Percentiles rank a stretch among this genome's conserved stretches.
Conservation (phyloP, 2,888 invertebrate genomes). For the Sussaba pulchella region DNA sequence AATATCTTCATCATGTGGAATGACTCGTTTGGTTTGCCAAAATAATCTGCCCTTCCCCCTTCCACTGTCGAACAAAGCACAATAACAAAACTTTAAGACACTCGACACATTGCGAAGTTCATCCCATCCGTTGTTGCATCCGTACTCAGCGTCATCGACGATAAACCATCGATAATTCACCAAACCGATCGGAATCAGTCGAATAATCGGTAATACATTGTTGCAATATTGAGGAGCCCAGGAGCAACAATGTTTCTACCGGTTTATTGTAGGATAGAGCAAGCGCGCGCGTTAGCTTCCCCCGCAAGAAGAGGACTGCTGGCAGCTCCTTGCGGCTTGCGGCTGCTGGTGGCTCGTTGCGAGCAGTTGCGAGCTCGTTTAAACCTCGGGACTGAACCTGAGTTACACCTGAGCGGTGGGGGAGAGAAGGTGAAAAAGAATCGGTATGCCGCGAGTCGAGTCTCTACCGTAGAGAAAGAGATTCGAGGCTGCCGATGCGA, state of each 20-base stretch:
- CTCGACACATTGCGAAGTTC: constrained; percentile 29
- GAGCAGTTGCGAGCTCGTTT: constrained; percentile 29
- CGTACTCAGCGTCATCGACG: constrained; percentile 32
- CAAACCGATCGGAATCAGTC: not conserved
- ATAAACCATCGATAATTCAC: not conserved
- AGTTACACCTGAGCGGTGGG: constrained; percentile 55
- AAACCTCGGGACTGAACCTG: constrained; percentile 55
- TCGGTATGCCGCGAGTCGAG: constrained; percentile 63
- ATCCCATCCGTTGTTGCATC: constrained; percentile 12
- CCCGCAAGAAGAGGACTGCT: constrained; percentile 64
- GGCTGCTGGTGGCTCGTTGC: constrained; percentile 24
- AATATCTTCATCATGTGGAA: constrained; percentile 29
- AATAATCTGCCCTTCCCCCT: constrained; percentile 32
- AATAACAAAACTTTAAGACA: constrained; percentile 43
- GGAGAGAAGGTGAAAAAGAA: constrained; percentile 62
- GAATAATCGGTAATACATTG: not conserved
- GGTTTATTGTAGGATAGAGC: constrained; percentile 36
- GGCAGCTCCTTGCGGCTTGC: constrained; percentile 47
- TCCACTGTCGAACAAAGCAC: constrained; percentile 26
- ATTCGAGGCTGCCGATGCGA: constrained; percentile 47
- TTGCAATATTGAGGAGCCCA: not conserved
- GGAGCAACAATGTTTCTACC: not conserved
- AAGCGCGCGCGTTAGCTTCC: constrained; percentile 49
- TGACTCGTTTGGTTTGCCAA: constrained; percentile 3
- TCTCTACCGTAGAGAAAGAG: constrained; percentile 50